These are phyloP conservation scores for Bradynema listronoti DNA, from an alignment of 1,140 invertebrate species.

Conservation along the genomic window DNA sequence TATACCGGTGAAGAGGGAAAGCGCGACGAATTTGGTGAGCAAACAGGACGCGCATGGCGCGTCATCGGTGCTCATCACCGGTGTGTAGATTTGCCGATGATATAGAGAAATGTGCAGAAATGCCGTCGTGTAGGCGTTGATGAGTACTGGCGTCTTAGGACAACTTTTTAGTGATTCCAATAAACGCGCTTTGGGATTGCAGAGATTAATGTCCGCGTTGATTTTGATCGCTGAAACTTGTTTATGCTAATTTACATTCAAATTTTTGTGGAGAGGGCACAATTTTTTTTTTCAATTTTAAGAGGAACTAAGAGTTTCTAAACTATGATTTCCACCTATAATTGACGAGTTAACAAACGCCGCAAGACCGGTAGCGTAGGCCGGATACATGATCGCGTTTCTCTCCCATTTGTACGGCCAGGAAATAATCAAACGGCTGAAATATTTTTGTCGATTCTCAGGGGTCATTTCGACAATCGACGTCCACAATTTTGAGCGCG, in stretches of 20 bases:
- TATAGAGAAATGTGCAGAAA: neutral
- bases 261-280: neutral
- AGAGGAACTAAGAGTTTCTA: neutral
- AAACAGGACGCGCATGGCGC: slow-evolving; percentile 1
- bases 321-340: neutral
- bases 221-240: neutral
- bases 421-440: neutral
- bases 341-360: neutral
- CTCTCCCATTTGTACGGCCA: slow-evolving; percentile 21
- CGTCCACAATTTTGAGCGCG: slow-evolving; percentile 7
- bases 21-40: neutral
- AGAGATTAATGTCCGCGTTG: neutral
- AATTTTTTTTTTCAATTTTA: neutral
- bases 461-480: slow-evolving; percentile 12
- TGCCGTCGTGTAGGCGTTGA: neutral
- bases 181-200: neutral
- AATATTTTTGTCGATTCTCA: slow-evolving; percentile 13
- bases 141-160: neutral
- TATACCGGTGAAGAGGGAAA: neutral
- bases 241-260: neutral
- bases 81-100: neutral
- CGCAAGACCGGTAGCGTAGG: neutral
- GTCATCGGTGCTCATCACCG: neutral
- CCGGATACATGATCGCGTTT: slow-evolving; percentile 3
- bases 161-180: neutral